Evolutionary conservation across 2,888 invertebrate genomes (phyloP).

Genomic region (Lasioglossum zephyrum): DNA sequence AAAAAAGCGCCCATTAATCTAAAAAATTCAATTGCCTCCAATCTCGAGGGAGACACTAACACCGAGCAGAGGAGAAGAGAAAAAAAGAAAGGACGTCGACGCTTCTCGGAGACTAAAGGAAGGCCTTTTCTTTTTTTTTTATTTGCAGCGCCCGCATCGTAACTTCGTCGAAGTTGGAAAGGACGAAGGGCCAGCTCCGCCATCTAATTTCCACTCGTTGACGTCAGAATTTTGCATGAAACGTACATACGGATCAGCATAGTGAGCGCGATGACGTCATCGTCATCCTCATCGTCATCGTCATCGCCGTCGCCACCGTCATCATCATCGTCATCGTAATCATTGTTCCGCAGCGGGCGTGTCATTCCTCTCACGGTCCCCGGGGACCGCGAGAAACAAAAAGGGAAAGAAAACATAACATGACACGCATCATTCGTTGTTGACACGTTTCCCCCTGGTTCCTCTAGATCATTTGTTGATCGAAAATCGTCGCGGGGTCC

Average conservation of each 20-base stretch:
- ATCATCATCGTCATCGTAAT: slow-evolving; percentile 41
- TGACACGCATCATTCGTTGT: slow-evolving; percentile 12
- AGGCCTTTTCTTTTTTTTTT: slow-evolving; percentile 7
- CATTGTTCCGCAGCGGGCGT: slow-evolving; percentile 44
- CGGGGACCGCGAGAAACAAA: slow-evolving; percentile 23
- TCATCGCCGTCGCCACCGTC: slow-evolving; percentile 29
- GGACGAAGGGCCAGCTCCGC: slow-evolving; percentile 52
- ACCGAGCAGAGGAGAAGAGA: not conserved
- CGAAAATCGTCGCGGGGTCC: slow-evolving; percentile 20
- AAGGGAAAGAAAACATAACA: slow-evolving; percentile 13
- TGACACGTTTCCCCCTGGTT: slow-evolving; percentile 32
- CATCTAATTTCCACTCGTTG: slow-evolving; percentile 64
- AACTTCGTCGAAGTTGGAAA: slow-evolving; percentile 69
- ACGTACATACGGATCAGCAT: slow-evolving; percentile 50
- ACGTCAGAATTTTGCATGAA: slow-evolving; percentile 62
- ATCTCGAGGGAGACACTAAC: not conserved
- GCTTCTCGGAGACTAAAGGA: not conserved
- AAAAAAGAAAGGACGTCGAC: not conserved
- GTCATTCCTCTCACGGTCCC: slow-evolving; percentile 42
- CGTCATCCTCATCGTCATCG: not conserved
- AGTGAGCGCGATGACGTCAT: slow-evolving; percentile 34
- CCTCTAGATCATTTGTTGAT: slow-evolving; percentile 19
- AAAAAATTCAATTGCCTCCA: not conserved
- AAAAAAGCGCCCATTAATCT: not conserved
- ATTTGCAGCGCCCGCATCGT: slow-evolving; percentile 79